Conservation (phyloP, 2,888 invertebrate genomes). For the Hesperia comma region DNA sequence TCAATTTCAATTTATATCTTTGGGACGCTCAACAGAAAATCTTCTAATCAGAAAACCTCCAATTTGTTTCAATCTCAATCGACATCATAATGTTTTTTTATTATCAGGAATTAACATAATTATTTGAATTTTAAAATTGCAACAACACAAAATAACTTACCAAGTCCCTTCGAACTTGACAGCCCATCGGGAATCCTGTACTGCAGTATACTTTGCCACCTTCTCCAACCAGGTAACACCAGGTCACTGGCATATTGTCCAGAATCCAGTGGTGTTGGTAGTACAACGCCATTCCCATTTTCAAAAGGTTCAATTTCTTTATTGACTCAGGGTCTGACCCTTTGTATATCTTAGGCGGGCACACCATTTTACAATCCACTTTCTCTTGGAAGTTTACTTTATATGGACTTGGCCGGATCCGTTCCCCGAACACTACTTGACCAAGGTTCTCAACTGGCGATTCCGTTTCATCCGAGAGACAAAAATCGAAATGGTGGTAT, state of each 20-base stretch:
- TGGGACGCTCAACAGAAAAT: too few relatives aligned
- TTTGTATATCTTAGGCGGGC: constrained; percentile 87
- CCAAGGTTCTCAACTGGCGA: constrained; percentile 99
- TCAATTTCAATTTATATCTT: too few relatives aligned
- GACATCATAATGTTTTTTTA: too few relatives aligned
- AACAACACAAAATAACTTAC: constrained; percentile 53
- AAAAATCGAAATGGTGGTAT: constrained; percentile 99
- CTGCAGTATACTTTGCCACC: constrained; percentile 91
- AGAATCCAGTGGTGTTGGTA: constrained; percentile 99
- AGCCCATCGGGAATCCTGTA: constrained; percentile 99
- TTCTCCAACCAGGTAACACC: constrained; percentile 94
- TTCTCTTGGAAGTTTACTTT: constrained; percentile 92
- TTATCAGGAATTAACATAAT: too few relatives aligned
- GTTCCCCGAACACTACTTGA: constrained; percentile 99
- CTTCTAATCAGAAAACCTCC: too few relatives aligned
- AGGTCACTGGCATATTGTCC: constrained; percentile 99
- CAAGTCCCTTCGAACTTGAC: constrained; percentile 87
- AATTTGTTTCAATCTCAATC: too few relatives aligned
- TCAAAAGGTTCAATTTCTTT: constrained; percentile 90
- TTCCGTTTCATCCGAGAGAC: constrained; percentile 88
- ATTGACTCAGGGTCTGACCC: constrained; percentile 85
- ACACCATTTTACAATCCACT: constrained; percentile 83
- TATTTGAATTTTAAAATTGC: too few relatives aligned
- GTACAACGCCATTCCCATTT: constrained; percentile 96
- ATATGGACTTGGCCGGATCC: constrained; percentile 97